Evolutionary conservation across 2,888 invertebrate genomes (phyloP), one percentile per base, ranked within the genome.

Genomic region (Cylindroiulus punctatus): DNA sequence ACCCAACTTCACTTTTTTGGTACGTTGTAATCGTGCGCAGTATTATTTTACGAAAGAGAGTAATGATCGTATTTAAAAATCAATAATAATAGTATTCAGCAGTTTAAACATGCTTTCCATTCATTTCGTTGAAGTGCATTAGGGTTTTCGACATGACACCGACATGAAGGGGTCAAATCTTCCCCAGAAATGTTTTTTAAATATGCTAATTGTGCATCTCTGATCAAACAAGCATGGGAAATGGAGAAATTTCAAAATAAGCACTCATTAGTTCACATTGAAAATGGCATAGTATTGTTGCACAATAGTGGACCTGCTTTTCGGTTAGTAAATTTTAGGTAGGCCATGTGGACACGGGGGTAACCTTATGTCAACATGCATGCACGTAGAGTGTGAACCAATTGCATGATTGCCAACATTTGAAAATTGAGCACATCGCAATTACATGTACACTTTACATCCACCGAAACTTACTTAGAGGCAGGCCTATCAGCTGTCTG

Each of bases 21-120:
- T 36, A 2, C 4, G n/a, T 65, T 26, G 26, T 12, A 26, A 65
- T 65, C 65, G 65, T 65, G 65, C 26, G 65, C 65, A 65, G 65
- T 65, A 65, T 65, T 65, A 65, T 65, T 65, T 65, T 65, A 65
- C 65, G 65, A 65, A 65, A 65, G 65, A n/a, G 65, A 65, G 65
- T 65, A 65, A 65, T 65, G 65, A 65, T 65, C 65, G 65, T 65
- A 65, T 65, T 65, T 65, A 65, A 65, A 65, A 65, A 65, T 65
- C 65, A 65, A 65, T 65, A 65, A 65, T 65, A 65, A 65, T 65
- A 65, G 65, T 26, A 65, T 65, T 65, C 65, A 65, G 12, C 65
- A 65, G 65, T 65, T 65, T 65, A 65, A 65, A 26, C 65, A 65
- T 65, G 65, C 65, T 65, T 65, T 65, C 52, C 12, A 65, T 65